A percentile compares a stretch with the other conserved stretches of the same genome.
Conservation (phyloP, 2,888 invertebrate genomes). For the Campaea margaritaria region DNA sequence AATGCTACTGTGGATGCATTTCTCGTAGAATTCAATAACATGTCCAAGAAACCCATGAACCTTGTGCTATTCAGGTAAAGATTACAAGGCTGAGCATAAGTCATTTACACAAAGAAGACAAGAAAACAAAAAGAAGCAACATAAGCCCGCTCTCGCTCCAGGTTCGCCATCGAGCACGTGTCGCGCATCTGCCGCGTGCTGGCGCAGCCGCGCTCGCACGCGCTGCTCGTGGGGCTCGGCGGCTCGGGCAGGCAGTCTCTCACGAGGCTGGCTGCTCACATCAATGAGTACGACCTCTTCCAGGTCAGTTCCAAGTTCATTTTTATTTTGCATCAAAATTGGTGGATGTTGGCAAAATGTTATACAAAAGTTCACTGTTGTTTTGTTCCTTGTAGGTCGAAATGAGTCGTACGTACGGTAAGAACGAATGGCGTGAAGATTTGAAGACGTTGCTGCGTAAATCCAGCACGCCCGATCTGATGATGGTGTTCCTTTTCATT, state of each 20-base stretch:
- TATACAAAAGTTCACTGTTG: background rate
- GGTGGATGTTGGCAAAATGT: no score
- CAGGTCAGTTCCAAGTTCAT: slow-evolving; percentile 59
- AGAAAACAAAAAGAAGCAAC: no score
- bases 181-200: slow-evolving; percentile 95
- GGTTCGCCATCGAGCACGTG: slow-evolving; percentile 97
- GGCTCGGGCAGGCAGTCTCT: slow-evolving; percentile 97
- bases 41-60: slow-evolving; percentile 98
- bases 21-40: slow-evolving; percentile 95
- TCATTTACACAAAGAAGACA: no score
- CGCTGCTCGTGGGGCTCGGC: slow-evolving; percentile 95
- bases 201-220: slow-evolving; percentile 96
- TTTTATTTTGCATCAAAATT: no score
- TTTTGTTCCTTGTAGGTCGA: slow-evolving; percentile 88
- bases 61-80: slow-evolving; percentile 93
- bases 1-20: slow-evolving; percentile 94
- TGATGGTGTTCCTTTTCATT: slow-evolving; percentile 95
- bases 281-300: slow-evolving; percentile 96
- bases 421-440: slow-evolving; percentile 96
- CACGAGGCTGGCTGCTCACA: slow-evolving; percentile 95
- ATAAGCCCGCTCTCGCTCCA: no score
- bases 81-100: no score
- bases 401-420: slow-evolving; percentile 94
- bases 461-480: slow-evolving; percentile 93
- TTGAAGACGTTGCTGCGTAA: slow-evolving; percentile 92